phyloP scores from a whole-genome alignment of 2,888 invertebrate genomes.

The Eulithis prunata region DNA sequence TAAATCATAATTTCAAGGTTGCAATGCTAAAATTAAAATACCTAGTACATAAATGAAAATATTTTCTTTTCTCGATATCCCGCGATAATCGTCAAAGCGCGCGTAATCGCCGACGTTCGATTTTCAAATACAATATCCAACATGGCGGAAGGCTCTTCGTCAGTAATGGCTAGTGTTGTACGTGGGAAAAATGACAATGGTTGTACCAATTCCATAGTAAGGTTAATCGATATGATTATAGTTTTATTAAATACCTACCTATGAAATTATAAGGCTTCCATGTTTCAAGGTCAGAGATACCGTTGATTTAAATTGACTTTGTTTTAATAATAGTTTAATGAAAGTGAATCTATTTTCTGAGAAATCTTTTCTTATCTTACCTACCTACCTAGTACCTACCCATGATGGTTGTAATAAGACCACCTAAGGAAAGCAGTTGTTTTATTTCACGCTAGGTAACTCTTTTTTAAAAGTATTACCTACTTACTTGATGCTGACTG shows the following conservation, averaged over 20 bases:
- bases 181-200: constrained; percentile 52
- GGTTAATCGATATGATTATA: constrained; percentile 12
- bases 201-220: constrained; percentile 16
- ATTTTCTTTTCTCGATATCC: constrained; percentile 46
- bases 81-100: constrained; percentile 57
- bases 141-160: constrained; percentile 65
- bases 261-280: neutral
- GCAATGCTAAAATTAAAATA: constrained; percentile 13
- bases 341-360: too few species aligned
- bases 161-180: constrained; percentile 60
- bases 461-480: too few species aligned
- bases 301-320: too few species aligned
- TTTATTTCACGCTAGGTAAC: too few species aligned
- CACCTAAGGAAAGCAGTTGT: too few species aligned
- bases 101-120: constrained; percentile 70
- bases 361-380: too few species aligned
- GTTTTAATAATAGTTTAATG: too few species aligned
- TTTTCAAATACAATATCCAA: constrained; percentile 80
- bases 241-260: constrained; percentile 1
- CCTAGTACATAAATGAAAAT: neutral
- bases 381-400: too few species aligned
- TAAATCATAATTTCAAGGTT: constrained; percentile 15
- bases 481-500: too few species aligned
- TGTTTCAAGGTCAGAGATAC: constrained; percentile 11
- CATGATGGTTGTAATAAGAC: too few species aligned